Evolutionary conservation across 2,888 invertebrate genomes (phyloP).

Genomic region (Noctua janthina): DNA sequence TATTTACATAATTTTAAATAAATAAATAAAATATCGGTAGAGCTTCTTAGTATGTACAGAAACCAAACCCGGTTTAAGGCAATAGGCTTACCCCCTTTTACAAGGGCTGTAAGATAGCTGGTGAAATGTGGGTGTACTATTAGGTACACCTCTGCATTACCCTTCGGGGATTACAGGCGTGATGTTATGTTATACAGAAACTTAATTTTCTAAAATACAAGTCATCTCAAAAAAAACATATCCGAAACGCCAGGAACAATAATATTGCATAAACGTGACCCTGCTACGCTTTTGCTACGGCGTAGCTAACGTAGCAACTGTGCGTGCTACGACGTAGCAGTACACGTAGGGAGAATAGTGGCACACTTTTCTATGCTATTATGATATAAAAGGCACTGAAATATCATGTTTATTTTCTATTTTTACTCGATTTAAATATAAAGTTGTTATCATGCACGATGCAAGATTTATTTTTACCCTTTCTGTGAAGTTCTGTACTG

Average conservation of each 20-base stretch:
- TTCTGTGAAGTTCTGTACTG: background rate
- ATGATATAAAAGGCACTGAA: background rate
- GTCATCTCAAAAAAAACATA: background rate
- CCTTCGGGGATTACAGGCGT: no score
- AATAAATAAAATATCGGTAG: no score
- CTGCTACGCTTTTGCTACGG: conserved; percentile 38
- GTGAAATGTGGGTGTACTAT: no score
- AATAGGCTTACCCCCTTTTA: no score
- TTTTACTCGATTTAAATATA: background rate
- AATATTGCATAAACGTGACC: conserved; percentile 7
- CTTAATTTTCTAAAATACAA: background rate
- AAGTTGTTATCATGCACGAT: no score
- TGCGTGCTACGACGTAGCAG: conserved; percentile 44
- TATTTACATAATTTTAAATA: no score
- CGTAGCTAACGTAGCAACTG: conserved; percentile 20
- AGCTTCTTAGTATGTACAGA: background rate
- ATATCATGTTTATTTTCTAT: background rate
- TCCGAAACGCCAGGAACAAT: background rate
- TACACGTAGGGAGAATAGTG: background rate
- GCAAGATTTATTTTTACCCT: background rate
- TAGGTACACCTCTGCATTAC: no score
- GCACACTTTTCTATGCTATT: no score
- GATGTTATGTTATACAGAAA: no score
- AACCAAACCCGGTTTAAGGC: no score
- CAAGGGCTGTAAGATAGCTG: no score